Percentiles rank a stretch among this genome's conserved stretches.
Evolutionary conservation across 2,797 vertebrate species (phyloP).

Genomic region (Dicrostonyx torquatus): DNA sequence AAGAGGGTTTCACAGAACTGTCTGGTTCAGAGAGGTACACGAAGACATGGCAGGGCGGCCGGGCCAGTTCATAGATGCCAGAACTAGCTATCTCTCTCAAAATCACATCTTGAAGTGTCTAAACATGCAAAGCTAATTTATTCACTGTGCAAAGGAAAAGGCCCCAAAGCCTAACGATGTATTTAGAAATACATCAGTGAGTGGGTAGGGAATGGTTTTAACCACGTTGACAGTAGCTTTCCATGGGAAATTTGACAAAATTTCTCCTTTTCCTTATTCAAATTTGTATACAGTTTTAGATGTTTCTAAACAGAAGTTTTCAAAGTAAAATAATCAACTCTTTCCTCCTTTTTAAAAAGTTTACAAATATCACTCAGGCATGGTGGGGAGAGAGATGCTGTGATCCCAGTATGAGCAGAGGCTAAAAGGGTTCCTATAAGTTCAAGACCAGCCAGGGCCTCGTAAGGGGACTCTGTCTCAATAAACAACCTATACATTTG

Average conservation of each 20-base stretch:
- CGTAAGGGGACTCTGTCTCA: background rate
- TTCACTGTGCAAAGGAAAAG: background rate
- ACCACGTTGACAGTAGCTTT: background rate
- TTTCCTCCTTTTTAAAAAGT: background rate
- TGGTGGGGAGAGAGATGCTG: fast-evolving
- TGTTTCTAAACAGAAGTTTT: background rate
- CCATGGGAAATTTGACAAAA: background rate
- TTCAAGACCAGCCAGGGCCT: background rate
- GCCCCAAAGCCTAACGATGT: background rate
- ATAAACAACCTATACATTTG: background rate
- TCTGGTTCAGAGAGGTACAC: background rate
- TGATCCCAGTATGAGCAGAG: background rate
- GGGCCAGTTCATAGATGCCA: background rate
- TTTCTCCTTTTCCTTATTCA: background rate
- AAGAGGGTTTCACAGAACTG: background rate
- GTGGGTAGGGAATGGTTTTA: background rate
- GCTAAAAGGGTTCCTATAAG: background rate
- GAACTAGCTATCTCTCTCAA: background rate
- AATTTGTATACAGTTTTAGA: background rate
- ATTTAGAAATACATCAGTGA: background rate
- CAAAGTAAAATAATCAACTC: background rate
- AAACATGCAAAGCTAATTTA: background rate
- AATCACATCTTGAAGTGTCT: background rate
- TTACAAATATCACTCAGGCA: background rate
- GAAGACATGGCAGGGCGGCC: background rate